Conservation (phyloP, 2,113 vertebrate species). For the Chaenogobius annularis region DNA sequence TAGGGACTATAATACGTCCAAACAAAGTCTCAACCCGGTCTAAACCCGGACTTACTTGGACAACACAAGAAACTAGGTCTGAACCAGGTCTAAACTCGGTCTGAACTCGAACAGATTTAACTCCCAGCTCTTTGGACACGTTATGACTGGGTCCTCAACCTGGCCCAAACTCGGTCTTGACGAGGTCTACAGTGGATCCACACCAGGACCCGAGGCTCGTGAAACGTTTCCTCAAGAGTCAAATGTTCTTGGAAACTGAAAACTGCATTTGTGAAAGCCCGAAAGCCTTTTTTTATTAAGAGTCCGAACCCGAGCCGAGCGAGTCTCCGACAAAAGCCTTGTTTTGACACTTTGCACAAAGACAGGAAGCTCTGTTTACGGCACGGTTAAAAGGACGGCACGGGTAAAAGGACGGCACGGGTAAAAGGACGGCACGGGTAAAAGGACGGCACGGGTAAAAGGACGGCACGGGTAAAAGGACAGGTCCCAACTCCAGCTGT, state of each 20-base stretch:
- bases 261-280: no score
- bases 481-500: neutral
- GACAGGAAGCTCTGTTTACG: constrained; percentile 2
- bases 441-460: neutral
- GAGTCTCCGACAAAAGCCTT: neutral
- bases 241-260: neutral
- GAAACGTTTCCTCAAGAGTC: neutral
- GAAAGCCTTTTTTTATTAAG: neutral
- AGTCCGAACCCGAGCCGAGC: neutral
- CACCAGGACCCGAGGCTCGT: neutral
- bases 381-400: neutral
- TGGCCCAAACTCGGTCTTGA: no score
- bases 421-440: neutral
- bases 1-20: no score
- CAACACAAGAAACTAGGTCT: no score
- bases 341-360: constrained; percentile 7
- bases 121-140: neutral
- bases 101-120: no score
- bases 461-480: neutral
- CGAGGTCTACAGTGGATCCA: neutral
- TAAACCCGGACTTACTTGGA: no score
- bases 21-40: no score
- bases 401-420: neutral
- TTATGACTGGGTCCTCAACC: neutral
- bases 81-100: no score